These are phyloP conservation scores for Listronotus oregonensis DNA, from an alignment of 1,140 invertebrate species.

Conservation along the genomic window DNA sequence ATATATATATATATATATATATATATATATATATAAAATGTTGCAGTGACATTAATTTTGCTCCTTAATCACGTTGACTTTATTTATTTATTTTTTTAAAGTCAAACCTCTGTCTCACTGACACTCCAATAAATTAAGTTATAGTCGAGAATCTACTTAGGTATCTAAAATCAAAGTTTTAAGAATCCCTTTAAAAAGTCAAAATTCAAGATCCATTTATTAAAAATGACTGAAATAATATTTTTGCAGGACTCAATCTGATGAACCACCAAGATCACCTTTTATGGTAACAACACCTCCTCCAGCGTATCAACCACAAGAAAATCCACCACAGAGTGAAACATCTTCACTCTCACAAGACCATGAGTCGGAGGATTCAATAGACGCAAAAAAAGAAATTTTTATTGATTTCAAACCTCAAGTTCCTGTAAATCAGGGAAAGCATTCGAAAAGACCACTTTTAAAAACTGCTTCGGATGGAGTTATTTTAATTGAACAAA, in stretches of 20 bases:
- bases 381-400: slow-evolving; percentile 76
- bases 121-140: no score
- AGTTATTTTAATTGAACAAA: slow-evolving; percentile 73
- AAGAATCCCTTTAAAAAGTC: no score
- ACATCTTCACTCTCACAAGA: slow-evolving; percentile 48
- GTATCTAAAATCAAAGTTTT: no score
- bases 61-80: no score
- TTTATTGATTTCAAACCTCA: slow-evolving; percentile 86
- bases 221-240: no score
- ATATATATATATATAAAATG: no score
- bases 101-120: no score
- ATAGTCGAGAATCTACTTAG: no score
- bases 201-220: no score
- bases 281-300: slow-evolving; percentile 61
- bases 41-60: no score
- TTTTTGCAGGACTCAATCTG: slow-evolving; percentile 79
- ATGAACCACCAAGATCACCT: slow-evolving; percentile 77
- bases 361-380: slow-evolving; percentile 59
- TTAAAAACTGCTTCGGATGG: slow-evolving; percentile 81
- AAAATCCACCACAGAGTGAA: slow-evolving; percentile 42
- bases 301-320: slow-evolving; percentile 35
- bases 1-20: no score
- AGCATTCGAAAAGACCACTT: slow-evolving; percentile 63
- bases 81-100: no score
- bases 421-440: slow-evolving; percentile 52